A percentile compares a stretch with the other conserved stretches of the same genome.
phyloP scores from a whole-genome alignment of 2,888 invertebrate genomes.

The Cremastinae sp. region DNA sequence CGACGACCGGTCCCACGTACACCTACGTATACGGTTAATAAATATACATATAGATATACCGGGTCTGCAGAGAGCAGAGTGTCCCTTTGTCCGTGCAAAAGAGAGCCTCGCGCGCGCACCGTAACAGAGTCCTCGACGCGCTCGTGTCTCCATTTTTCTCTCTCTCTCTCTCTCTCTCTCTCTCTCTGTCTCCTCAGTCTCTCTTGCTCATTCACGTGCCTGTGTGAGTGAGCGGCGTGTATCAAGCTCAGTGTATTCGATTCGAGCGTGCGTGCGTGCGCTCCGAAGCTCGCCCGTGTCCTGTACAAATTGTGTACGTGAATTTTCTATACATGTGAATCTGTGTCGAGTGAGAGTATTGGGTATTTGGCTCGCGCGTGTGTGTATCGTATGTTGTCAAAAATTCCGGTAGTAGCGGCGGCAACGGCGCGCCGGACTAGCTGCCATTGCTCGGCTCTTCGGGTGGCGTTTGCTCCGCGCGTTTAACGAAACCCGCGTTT shows the following conservation, averaged over 20 bases:
- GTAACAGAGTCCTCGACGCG: constrained; percentile 60
- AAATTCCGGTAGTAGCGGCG: constrained; percentile 71
- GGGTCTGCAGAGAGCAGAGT: constrained; percentile 47
- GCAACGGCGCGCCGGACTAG: constrained; percentile 69
- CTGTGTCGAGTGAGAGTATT: constrained; percentile 61
- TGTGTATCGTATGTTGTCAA: constrained; percentile 71
- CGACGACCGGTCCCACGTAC: constrained; percentile 56
- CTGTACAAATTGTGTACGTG: constrained; percentile 30
- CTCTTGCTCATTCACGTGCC: neutral
- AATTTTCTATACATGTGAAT: constrained; percentile 51
- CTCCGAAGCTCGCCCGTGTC: constrained; percentile 23
- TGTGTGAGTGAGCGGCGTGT: constrained; percentile 8
- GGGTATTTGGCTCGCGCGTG: constrained; percentile 24
- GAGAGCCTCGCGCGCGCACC: constrained; percentile 57
- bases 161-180: constrained; percentile 17
- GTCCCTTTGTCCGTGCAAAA: constrained; percentile 60
- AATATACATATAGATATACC: constrained; percentile 38
- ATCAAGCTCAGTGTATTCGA: constrained; percentile 6
- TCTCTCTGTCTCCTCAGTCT: constrained; percentile 27
- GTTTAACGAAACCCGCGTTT: constrained; percentile 43
- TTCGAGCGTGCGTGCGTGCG: constrained; percentile 5
- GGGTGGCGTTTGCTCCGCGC: constrained; percentile 62
- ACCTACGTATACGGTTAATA: constrained; percentile 16
- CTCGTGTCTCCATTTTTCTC: constrained; percentile 36
- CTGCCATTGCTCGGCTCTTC: constrained; percentile 72